These are phyloP conservation scores for Ptyas mucosa DNA, from an alignment of 2,113 vertebrate genomes.

Conservation along the genomic window DNA sequence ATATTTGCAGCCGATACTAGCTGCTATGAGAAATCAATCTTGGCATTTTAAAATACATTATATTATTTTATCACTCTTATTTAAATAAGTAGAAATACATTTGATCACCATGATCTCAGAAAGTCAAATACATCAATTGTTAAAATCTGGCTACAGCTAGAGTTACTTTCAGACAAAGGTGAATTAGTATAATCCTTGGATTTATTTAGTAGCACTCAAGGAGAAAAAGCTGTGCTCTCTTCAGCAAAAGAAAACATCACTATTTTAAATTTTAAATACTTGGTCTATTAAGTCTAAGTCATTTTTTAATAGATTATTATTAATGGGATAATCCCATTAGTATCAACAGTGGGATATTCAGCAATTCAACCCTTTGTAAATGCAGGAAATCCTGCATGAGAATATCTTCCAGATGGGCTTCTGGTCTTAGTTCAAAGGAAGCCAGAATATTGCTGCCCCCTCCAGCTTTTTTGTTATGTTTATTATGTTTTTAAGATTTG, in stretches of 20 bases:
- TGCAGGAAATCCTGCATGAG: neutral
- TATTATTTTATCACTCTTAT: neutral
- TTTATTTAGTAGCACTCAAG: neutral
- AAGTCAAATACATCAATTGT: neutral
- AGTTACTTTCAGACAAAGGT: neutral
- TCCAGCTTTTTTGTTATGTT: neutral
- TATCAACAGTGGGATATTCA: neutral
- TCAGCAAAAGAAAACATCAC: neutral
- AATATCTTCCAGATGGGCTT: neutral
- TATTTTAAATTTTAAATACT: neutral
- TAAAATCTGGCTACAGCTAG: neutral
- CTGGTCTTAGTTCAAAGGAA: neutral
- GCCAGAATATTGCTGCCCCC: neutral
- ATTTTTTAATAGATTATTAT: neutral
- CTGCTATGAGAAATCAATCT: neutral
- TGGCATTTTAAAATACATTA: neutral
- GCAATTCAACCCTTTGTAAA: neutral
- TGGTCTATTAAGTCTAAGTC: neutral
- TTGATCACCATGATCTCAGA: neutral
- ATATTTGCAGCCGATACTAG: constrained; percentile 4
- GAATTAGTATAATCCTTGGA: neutral
- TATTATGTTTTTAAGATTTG: neutral
- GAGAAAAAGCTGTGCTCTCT: neutral
- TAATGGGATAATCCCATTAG: neutral
- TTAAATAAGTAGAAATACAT: neutral